A percentile compares a stretch with the other conserved stretches of the same genome.
Conservation (phyloP, 2,888 invertebrate species). For the Pediacus dermestoides region DNA sequence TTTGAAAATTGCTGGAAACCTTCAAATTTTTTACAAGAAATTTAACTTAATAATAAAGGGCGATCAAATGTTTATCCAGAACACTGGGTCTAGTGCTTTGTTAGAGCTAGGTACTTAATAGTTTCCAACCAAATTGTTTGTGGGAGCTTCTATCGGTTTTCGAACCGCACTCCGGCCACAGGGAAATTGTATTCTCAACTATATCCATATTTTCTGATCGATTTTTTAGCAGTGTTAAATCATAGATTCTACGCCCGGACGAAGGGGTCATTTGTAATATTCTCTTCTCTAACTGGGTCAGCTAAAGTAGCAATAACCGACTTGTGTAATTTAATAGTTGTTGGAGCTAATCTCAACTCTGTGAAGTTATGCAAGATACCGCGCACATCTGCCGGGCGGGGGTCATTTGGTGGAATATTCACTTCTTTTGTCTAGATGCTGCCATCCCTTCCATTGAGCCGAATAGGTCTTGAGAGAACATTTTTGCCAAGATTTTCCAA, state of each 20-base stretch:
- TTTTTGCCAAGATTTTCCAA: constrained; percentile 18
- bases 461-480: constrained; percentile 22
- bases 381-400: constrained; percentile 11
- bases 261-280: constrained; percentile 16
- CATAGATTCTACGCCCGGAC: constrained; percentile 17
- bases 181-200: constrained; percentile 13
- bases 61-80: no score
- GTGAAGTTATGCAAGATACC: constrained; percentile 19
- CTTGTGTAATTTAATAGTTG: constrained; percentile 28
- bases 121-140: constrained; percentile 22
- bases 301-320: constrained; percentile 27
- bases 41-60: no score
- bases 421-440: constrained; percentile 4
- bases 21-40: no score
- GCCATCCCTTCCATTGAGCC: constrained; percentile 20
- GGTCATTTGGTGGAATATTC: constrained; percentile 8
- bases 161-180: constrained; percentile 31
- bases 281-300: constrained; percentile 15
- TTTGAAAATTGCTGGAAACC: no score
- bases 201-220: constrained; percentile 11
- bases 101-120: constrained; percentile 11
- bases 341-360: constrained; percentile 21
- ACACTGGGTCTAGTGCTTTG: constrained; percentile 13
- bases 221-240: constrained; percentile 18
- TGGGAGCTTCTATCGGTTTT: constrained; percentile 25